phyloP scores from a whole-genome alignment of 2,888 invertebrate genomes.

The Blastobasis adustella region DNA sequence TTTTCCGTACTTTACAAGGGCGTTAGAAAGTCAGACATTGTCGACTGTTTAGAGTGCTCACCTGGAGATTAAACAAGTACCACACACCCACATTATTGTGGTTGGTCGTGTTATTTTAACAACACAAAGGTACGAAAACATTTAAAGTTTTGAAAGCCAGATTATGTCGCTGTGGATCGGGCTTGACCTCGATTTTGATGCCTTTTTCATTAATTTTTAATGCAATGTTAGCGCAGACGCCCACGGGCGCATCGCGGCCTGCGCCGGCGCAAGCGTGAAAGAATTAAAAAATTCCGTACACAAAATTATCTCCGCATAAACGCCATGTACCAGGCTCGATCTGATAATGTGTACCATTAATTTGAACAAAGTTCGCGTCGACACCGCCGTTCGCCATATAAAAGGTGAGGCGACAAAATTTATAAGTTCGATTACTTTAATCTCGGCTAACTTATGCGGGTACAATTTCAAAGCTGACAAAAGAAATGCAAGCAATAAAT shows the following conservation, averaged over 20 bases:
- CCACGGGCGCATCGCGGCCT: neutral
- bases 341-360: conserved; percentile 73
- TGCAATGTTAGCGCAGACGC: conserved; percentile 30
- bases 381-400: conserved; percentile 68
- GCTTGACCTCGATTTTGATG: neutral
- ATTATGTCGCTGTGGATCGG: no score
- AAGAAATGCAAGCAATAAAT: conserved; percentile 75
- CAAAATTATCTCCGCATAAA: conserved; percentile 74
- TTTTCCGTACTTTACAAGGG: conserved; percentile 4
- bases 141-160: no score
- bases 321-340: conserved; percentile 71
- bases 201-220: conserved; percentile 9
- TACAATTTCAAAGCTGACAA: conserved; percentile 76
- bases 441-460: conserved; percentile 75
- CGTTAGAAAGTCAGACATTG: conserved; percentile 4
- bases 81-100: no score
- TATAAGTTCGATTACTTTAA: conserved; percentile 76
- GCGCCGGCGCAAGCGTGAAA: conserved; percentile 3
- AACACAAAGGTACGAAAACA: no score
- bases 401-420: conserved; percentile 74
- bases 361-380: conserved; percentile 73
- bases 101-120: no score
- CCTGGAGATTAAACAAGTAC: no score
- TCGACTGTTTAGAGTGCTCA: neutral
- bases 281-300: conserved; percentile 53